phyloP scores from a whole-genome alignment of 2,888 invertebrate species.

The Zygothrica quintamaculata region DNA sequence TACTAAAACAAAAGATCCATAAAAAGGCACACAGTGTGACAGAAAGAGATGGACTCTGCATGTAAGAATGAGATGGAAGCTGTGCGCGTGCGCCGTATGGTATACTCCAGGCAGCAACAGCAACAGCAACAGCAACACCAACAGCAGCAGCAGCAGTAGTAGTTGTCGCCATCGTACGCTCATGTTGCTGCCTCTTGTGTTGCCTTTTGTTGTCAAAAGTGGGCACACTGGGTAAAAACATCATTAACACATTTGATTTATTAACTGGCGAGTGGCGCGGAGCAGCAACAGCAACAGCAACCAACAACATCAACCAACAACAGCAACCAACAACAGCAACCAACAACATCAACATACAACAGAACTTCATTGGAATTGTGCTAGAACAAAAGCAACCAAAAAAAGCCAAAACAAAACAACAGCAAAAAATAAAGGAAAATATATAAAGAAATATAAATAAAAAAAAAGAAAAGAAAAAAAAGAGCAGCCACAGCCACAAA shows the following conservation, averaged over 20 bases:
- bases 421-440: slow-evolving; percentile 8
- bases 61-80: slow-evolving; percentile 9
- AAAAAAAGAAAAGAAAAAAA: slow-evolving; percentile 10
- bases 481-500: slow-evolving; percentile 54
- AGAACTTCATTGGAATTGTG: slow-evolving; percentile 36
- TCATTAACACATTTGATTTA: slow-evolving; percentile 85
- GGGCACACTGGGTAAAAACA: slow-evolving; percentile 83
- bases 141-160: slow-evolving; percentile 47
- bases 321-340: slow-evolving; percentile 50
- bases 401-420: neutral
- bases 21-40: slow-evolving; percentile 7
- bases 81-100: slow-evolving; percentile 65
- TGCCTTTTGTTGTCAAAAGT: slow-evolving; percentile 75
- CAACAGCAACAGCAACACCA: too few species aligned
- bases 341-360: slow-evolving; percentile 11
- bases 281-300: slow-evolving; percentile 44
- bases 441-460: slow-evolving; percentile 3
- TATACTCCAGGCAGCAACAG: slow-evolving; percentile 14
- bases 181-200: slow-evolving; percentile 46
- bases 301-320: slow-evolving; percentile 48
- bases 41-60: neutral
- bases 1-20: slow-evolving; percentile 56
- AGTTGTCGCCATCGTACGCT: slow-evolving; percentile 29
- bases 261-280: slow-evolving; percentile 81
- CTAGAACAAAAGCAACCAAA: slow-evolving; percentile 17